Conservation (phyloP, 2,888 invertebrate species). For the Caenorhabditis angaria region DNA sequence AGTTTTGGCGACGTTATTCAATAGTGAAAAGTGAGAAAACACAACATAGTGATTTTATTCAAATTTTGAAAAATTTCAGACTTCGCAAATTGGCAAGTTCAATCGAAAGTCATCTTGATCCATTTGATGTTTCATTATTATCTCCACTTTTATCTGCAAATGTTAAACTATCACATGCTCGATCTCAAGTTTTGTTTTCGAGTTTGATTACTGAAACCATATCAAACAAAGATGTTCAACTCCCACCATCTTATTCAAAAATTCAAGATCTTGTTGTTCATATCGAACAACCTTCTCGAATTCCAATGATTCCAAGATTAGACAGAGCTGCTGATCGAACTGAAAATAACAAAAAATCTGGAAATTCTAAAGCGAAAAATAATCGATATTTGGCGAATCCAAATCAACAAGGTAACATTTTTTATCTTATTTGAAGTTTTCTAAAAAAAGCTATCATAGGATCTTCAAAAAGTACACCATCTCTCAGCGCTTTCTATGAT, state of each 20-base stretch:
- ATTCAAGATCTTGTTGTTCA: conserved; percentile 43
- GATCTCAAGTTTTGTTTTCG: conserved; percentile 43
- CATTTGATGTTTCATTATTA: conserved; percentile 54
- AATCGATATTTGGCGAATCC: conserved; percentile 53
- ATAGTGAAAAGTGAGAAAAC: conserved; percentile 34
- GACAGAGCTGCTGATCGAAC: conserved; percentile 28
- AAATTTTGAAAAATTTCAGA: too few species aligned
- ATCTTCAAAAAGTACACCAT: conserved; percentile 36
- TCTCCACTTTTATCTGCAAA: conserved; percentile 49
- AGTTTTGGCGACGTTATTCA: conserved; percentile 42
- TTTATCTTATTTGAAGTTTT: conserved; percentile 7
- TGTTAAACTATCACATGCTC: conserved; percentile 43
- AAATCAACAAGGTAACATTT: conserved; percentile 27
- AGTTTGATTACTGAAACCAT: conserved; percentile 40
- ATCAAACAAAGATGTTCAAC: conserved; percentile 44
- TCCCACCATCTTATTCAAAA: conserved; percentile 32
- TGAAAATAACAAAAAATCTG: conserved; percentile 32
- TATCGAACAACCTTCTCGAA: conserved; percentile 43
- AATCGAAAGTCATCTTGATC: conserved; percentile 50
- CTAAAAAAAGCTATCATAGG: conserved; percentile 8
- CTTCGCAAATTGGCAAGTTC: conserved; percentile 16
- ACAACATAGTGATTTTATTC: too few species aligned
- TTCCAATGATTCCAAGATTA: conserved; percentile 47
- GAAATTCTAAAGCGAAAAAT: conserved; percentile 30
- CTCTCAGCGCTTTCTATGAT: conserved; percentile 53